Base-by-base conservation (phyloP, 37 sponge, comb jelly and placozoan species). In the Halichondria panicea region DNA sequence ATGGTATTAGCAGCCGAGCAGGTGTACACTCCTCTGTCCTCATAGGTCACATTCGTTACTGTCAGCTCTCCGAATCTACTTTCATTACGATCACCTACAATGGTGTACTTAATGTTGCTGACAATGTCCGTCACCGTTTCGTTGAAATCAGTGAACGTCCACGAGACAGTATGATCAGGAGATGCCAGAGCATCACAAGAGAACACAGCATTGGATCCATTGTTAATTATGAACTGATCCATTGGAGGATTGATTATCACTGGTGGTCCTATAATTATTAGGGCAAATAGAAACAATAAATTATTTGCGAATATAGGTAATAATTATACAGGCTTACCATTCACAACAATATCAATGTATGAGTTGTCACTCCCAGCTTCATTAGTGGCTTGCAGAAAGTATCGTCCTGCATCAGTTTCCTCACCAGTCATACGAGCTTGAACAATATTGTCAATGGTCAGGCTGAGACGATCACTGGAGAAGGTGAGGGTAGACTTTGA, bases 181-280 rank as follows among this genome's bases (percentile, higher is more conserved):
- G 58, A 37, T n/a, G 86, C 86, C 58, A 77, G 39, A 13, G 86
- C 85, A 31, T 63, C 28, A 50, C 86, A 90, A 0, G 19, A 1
- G 27, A 90, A 81, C 25, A 70, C 61, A 21, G 74, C 77, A 59
- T 50, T 66, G 18, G 38, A 43, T 7, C 72, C 78, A 70, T 77
- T 39, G 30, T 55, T 75, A 13, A 90, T 80, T 32, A 43, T 65
- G 75, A 38, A 63, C 37, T 75, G 58, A 65, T 76, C 38, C 24
- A 27, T 31, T 12, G 91, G 86, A 36, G 48, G 37, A 15, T 3
- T 39, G 7, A 66, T 24, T 40, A 90, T 75, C 53, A 40, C 50
- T 21, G 91, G 91, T 39, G 73, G 81, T 45, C 91, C 91, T 90
- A 44, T 9, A n/a, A n/a, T n/a, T n/a, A n/a, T n/a, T n/a, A n/a